Evolutionary conservation across 2,797 vertebrate species (phyloP), one percentile per base, ranked within the genome.

Genomic region (Sciaenops ocellatus): DNA sequence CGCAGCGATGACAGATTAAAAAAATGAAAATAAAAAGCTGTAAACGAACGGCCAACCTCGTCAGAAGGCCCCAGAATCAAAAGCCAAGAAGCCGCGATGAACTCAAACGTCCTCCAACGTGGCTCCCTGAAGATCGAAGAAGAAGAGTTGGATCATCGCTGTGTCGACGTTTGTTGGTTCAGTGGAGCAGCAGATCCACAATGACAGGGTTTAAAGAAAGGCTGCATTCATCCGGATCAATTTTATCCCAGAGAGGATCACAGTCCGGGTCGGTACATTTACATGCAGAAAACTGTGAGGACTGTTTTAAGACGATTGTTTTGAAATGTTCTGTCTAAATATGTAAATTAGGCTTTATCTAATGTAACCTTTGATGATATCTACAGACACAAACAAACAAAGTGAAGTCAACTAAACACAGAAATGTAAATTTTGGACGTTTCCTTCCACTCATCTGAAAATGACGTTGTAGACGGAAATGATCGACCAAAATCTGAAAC

Each of bases 21-120:
- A 65, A 41, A 59, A 20, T 61, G 69, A 67, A n/a, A 22, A 59
- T 38, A 69, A 6, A 63, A 72, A 80, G 61, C 68, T 88, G 87
- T 90, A 88, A 91, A 91, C 90, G 83, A 74, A 70, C 1, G 50
- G 26, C 42, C 28, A 1, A 68, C 64, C 61, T 24, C 4, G 17
- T 8, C 6, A 47, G 30, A 47, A 81, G 64, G 57, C 55, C 34
- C 18, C 4, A 57, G 28, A 59, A 46, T 41, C 24, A 57, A 54
- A 44, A n/a, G 7, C 34, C 34, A 54, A 17, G 42, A 66, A 69
- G n/a, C 44, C 4, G 30, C 20, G 18, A 26, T 18, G 6, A 41
- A 61, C 16, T 38, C 20, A 22, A 20, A 18, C 0, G 1, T 28
- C 44, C 48, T 69, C 44, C 22, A 4, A 15, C 22, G 10, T 5